phyloP scores from a whole-genome alignment of 2,888 invertebrate genomes.

The Scotopteryx bipunctaria region DNA sequence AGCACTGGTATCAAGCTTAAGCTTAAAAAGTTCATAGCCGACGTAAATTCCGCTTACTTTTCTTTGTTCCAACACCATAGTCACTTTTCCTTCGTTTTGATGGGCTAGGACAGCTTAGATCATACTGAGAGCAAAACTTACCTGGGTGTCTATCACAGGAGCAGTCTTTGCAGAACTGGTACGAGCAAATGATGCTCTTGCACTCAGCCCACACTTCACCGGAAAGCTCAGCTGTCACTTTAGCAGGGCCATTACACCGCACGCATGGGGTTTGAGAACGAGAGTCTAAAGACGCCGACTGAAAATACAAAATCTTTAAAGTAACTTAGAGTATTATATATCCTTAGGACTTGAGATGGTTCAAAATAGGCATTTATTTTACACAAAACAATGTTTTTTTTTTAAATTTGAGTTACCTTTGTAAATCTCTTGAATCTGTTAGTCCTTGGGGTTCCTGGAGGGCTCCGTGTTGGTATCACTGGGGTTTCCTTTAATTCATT shows the following conservation, averaged over 20 bases:
- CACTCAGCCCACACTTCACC: conserved; percentile 83
- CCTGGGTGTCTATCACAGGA: conserved; percentile 68
- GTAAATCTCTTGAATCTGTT: conserved; percentile 67
- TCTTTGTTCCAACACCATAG: conserved; percentile 65
- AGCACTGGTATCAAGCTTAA: conserved; percentile 52
- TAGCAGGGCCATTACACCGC: conserved; percentile 72
- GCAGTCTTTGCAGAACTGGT: conserved; percentile 80
- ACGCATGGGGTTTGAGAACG: conserved; percentile 68
- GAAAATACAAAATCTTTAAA: conserved; percentile 39
- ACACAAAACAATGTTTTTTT: no score
- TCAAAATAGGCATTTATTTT: no score
- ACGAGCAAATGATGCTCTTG: conserved; percentile 71
- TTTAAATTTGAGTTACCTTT: conserved; percentile 67
- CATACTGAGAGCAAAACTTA: conserved; percentile 69
- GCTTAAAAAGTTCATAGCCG: conserved; percentile 58
- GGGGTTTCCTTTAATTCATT: conserved; percentile 53
- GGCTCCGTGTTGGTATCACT: conserved; percentile 47
- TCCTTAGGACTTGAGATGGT: no score
- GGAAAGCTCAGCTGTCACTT: conserved; percentile 63
- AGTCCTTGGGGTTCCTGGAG: conserved; percentile 69
- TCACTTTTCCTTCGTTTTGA: conserved; percentile 73
- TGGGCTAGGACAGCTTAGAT: conserved; percentile 75
- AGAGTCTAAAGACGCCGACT: conserved; percentile 69
- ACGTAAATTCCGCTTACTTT: conserved; percentile 72
- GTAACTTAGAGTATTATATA: no score